Conservation (phyloP, 1,140 invertebrate species). For the Trinorchestia longiramus region DNA sequence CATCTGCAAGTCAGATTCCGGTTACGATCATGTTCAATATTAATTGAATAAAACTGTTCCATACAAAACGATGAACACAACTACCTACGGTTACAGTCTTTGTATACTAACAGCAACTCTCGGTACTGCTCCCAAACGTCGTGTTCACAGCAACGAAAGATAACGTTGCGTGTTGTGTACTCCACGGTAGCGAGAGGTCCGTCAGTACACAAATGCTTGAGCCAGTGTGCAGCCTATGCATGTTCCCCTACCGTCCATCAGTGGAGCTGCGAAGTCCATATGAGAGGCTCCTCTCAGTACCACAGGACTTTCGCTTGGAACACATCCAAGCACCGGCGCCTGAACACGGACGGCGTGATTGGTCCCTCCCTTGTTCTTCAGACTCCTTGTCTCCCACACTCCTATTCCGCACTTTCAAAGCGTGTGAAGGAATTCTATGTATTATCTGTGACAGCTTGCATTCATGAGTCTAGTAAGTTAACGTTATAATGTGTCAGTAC, state of each 20-base stretch:
- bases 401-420: neutral
- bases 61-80: too few species aligned
- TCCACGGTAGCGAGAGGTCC: too few species aligned
- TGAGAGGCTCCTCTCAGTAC: neutral
- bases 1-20: neutral
- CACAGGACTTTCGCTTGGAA: neutral
- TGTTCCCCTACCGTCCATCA: neutral
- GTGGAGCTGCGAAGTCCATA: neutral
- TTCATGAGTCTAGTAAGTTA: neutral
- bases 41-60: neutral
- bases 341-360: neutral
- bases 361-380: neutral
- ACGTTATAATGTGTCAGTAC: too few species aligned
- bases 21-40: neutral
- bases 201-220: neutral
- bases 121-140: too few species aligned
- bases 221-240: neutral
- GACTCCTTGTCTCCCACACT: neutral
- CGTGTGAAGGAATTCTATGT: neutral
- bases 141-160: too few species aligned
- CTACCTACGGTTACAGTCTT: too few species aligned
- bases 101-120: too few species aligned
- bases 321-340: neutral
- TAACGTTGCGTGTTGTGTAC: too few species aligned
- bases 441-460: neutral